Evolutionary conservation across 2,888 invertebrate species (phyloP).

Genomic region (Heliconius sara): DNA sequence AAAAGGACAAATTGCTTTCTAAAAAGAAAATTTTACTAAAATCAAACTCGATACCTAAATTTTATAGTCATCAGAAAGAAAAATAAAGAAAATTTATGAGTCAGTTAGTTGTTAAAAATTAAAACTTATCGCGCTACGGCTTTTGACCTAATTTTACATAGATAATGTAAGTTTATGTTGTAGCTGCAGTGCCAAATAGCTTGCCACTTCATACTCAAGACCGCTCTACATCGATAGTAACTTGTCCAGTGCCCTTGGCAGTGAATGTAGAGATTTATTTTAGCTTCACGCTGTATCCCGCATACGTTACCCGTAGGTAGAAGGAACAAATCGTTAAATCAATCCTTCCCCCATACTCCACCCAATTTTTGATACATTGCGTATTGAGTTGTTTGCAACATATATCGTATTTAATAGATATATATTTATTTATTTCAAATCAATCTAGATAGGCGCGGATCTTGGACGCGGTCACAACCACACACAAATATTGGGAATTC

Average conservation of each 20-base stretch:
- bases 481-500: no score
- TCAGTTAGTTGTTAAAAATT: background rate
- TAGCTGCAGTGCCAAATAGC: background rate
- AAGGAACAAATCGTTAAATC: background rate
- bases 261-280: background rate
- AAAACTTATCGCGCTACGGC: background rate
- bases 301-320: background rate
- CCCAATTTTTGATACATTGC: background rate
- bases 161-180: conserved; percentile 1
- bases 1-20: no score
- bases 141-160: conserved; percentile 4
- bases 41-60: no score
- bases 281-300: no score
- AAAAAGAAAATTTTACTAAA: no score
- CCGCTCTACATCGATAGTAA: background rate
- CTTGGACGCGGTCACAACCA: no score
- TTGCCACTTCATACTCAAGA: background rate
- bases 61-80: no score
- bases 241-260: background rate
- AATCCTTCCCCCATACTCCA: background rate
- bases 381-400: no score
- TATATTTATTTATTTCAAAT: no score
- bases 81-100: no score
- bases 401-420: no score
- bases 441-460: no score